phyloP scores from a whole-genome alignment of 2,113 vertebrate species.

The rabbit (Oryctolagus cuniculus) region mOryCun1.1 NC_091452.1:19018501-19019000 shows the following conservation, averaged over 20 bases:
- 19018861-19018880: neutral
- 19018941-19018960: neutral
- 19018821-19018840: neutral
- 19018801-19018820: neutral
- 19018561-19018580: too few relatives aligned
- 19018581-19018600: too few relatives aligned
- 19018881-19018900: neutral
- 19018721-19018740: too few relatives aligned
- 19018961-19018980: neutral
- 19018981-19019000: rapidly evolving
- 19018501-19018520: neutral
- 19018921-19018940: neutral
- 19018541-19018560: neutral
- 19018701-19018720: too few relatives aligned
- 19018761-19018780: too few relatives aligned
- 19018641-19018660: too few relatives aligned
- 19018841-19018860: neutral
- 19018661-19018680: too few relatives aligned
- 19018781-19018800: neutral
- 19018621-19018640: too few relatives aligned
- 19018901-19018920: neutral
- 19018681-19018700: too few relatives aligned
- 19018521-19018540: neutral
- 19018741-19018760: too few relatives aligned
- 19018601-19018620: too few relatives aligned